These are phyloP conservation scores for Phalacrocorax aristotelis DNA, from an alignment of 2,113 vertebrate species.

Conservation along the genomic window DNA sequence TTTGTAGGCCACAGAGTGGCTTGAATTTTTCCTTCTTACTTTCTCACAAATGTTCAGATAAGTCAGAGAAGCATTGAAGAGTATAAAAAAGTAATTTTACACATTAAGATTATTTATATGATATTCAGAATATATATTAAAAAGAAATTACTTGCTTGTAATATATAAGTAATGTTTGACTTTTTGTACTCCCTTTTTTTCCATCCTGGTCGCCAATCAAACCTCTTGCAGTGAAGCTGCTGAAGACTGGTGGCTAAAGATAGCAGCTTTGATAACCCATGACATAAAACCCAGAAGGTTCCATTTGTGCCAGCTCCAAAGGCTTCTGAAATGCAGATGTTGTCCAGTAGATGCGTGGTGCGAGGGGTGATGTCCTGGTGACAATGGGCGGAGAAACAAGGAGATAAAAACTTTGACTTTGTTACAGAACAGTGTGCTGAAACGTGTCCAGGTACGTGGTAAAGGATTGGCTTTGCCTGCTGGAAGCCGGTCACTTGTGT, in stretches of 20 bases:
- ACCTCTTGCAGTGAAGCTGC: neutral
- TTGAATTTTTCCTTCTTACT: neutral
- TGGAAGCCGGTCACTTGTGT: neutral
- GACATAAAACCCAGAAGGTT: neutral
- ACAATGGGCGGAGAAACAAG: neutral
- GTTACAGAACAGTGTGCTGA: neutral
- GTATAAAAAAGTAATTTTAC: neutral
- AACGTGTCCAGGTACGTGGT: neutral
- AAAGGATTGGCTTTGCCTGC: neutral
- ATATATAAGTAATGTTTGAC: neutral
- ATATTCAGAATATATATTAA: neutral
- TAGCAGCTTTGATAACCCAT: neutral
- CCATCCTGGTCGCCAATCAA: neutral
- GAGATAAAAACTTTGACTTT: neutral
- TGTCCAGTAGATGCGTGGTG: accelerated
- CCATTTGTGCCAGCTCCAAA: neutral
- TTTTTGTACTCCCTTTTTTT: neutral
- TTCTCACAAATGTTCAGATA: neutral
- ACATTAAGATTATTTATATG: neutral
- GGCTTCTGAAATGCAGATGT: neutral
- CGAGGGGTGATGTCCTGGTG: neutral
- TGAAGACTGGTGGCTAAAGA: neutral
- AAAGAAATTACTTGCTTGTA: neutral
- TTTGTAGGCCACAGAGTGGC: neutral
- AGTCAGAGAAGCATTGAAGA: neutral